Percentiles rank a stretch among this genome's conserved stretches.
These are phyloP conservation scores for Drosophila flavopinicola DNA, from an alignment of 2,888 invertebrate species.

Conservation along the genomic window DNA sequence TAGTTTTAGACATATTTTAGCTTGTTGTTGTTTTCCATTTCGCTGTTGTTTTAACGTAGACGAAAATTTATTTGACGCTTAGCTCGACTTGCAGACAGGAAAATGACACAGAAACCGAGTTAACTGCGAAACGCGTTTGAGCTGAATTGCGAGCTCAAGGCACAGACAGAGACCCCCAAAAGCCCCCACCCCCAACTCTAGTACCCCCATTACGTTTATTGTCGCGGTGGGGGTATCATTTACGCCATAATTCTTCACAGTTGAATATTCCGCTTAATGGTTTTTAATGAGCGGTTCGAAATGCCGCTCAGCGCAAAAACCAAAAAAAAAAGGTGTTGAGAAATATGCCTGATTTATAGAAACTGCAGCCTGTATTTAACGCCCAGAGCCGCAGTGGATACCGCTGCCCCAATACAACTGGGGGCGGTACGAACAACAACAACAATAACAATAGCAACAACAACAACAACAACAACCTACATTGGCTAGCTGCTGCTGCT, in stretches of 20 bases:
- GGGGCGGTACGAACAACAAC: slow-evolving; percentile 40
- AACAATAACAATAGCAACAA: too few relatives aligned
- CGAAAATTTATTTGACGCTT: slow-evolving; percentile 79
- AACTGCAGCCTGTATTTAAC: slow-evolving; percentile 70
- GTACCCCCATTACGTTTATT: slow-evolving; percentile 55
- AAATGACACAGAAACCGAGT: slow-evolving; percentile 80
- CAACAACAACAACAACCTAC: too few relatives aligned
- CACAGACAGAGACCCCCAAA: slow-evolving; percentile 2
- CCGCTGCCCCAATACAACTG: slow-evolving; percentile 8
- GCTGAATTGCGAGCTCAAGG: slow-evolving; percentile 55
- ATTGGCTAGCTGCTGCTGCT: slow-evolving; percentile 31
- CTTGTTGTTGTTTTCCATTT: slow-evolving; percentile 45
- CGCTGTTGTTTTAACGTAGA: slow-evolving; percentile 54
- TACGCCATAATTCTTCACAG: slow-evolving; percentile 77
- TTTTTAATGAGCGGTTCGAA: slow-evolving; percentile 75
- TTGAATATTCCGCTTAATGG: slow-evolving; percentile 76
- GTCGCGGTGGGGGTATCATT: slow-evolving; percentile 68
- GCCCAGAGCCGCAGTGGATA: slow-evolving; percentile 33
- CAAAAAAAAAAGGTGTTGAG: slow-evolving; percentile 65
- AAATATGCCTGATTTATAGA: slow-evolving; percentile 77
- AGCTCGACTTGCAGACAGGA: slow-evolving; percentile 73
- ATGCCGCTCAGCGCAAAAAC: slow-evolving; percentile 11
- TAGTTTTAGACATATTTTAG: slow-evolving; percentile 32
- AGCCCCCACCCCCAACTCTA: background rate
- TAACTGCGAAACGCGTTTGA: slow-evolving; percentile 66